A percentile compares a stretch with the other conserved stretches of the same genome.
These are phyloP conservation scores for Protobothrops flavoviridis DNA, from an alignment of 2,113 vertebrate genomes.

Conservation along the genomic window DNA sequence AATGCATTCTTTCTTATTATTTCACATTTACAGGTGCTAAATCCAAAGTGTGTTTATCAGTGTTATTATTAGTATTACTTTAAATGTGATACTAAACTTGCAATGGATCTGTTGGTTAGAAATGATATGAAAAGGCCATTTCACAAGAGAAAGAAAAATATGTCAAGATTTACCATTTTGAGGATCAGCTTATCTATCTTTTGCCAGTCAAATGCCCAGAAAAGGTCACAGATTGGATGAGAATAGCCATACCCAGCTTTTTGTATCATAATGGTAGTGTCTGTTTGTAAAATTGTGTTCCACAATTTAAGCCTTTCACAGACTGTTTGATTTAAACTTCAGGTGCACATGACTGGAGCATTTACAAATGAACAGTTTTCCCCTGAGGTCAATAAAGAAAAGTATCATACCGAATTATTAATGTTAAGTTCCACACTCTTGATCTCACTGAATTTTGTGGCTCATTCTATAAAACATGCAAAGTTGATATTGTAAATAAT, in stretches of 20 bases:
- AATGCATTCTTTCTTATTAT: not conserved
- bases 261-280: not conserved
- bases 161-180: not conserved
- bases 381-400: constrained; percentile 25
- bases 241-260: not conserved
- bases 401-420: constrained; percentile 11
- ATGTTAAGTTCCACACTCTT: constrained; percentile 14
- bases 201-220: not conserved
- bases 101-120: not conserved
- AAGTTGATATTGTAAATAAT: constrained; percentile 1
- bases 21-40: not conserved
- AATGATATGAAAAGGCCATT: not conserved
- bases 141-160: not conserved
- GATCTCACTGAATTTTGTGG: not conserved
- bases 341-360: constrained; percentile 20
- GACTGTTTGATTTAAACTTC: constrained; percentile 1
- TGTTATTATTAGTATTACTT: not conserved
- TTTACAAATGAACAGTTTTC: constrained; percentile 23
- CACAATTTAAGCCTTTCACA: not conserved
- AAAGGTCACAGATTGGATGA: not conserved
- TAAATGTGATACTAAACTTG: not conserved
- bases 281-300: not conserved
- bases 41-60: not conserved
- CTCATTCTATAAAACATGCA: not conserved
- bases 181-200: not conserved